A percentile compares a stretch with the other conserved stretches of the same genome.
phyloP scores from a whole-genome alignment of 1,140 invertebrate genomes.

The Vanessa atalanta region DNA sequence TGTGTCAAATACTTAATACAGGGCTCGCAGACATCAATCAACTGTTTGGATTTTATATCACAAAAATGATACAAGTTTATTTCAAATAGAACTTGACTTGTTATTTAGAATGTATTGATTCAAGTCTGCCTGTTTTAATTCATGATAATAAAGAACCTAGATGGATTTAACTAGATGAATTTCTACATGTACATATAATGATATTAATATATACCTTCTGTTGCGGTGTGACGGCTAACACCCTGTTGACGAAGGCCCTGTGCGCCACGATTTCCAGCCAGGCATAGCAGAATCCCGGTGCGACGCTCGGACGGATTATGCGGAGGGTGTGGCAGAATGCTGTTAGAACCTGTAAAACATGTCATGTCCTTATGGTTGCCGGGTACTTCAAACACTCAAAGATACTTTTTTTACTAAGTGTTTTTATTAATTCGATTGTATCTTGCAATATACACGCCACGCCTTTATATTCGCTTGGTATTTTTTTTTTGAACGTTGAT shows the following conservation, averaged over 20 bases:
- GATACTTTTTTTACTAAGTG: not conserved
- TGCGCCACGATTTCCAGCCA: conserved; percentile 99
- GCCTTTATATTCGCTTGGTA: too few relatives aligned
- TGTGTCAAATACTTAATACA: conserved; percentile 7
- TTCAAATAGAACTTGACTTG: too few relatives aligned
- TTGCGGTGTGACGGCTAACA: conserved; percentile 93
- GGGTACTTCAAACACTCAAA: not conserved
- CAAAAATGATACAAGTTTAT: not conserved
- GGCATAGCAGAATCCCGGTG: conserved; percentile 98
- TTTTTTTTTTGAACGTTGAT: too few relatives aligned
- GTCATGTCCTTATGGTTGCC: not conserved
- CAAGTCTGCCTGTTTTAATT: not conserved
- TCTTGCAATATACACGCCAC: too few relatives aligned
- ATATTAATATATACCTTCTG: conserved; percentile 82
- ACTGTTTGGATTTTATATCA: not conserved
- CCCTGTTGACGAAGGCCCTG: conserved; percentile 96
- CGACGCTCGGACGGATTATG: conserved; percentile 95
- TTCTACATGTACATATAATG: not conserved
- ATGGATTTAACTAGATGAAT: not conserved
- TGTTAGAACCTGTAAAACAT: conserved; percentile 84
- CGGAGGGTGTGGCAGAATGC: conserved; percentile 96
- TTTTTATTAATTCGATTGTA: too few relatives aligned
- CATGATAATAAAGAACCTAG: conserved; percentile 6
- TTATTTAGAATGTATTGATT: not conserved
- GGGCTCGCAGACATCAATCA: not conserved